Evolutionary conservation across 2,888 invertebrate genomes (phyloP).

Genomic region (Agonopterix heracliana): DNA sequence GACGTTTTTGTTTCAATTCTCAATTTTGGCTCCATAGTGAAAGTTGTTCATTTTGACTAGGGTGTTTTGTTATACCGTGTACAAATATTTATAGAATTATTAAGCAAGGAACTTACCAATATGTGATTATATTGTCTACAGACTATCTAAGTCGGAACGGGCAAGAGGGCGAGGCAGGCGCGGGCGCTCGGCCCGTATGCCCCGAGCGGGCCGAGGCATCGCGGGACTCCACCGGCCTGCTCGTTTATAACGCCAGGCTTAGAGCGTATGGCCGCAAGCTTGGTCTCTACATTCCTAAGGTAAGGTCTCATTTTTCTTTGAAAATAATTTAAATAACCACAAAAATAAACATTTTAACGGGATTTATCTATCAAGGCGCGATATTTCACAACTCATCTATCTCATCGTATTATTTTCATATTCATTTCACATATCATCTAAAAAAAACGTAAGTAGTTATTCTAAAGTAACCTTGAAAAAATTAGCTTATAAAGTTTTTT

Average conservation of each 20-base stretch:
- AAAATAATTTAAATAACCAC: background rate
- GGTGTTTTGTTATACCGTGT: too few relatives aligned
- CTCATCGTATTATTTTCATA: too few relatives aligned
- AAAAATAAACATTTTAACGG: too few relatives aligned
- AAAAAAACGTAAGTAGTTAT: too few relatives aligned
- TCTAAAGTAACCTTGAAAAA: too few relatives aligned
- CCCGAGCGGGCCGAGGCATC: constrained; percentile 9
- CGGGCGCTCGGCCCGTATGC: constrained; percentile 16
- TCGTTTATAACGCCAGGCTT: constrained; percentile 53
- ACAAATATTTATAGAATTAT: background rate
- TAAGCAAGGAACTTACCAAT: background rate
- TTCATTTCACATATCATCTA: too few relatives aligned
- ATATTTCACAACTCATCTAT: too few relatives aligned
- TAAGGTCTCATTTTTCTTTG: too few relatives aligned
- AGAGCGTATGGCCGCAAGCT: constrained; percentile 64
- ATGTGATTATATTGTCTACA: constrained; percentile 23
- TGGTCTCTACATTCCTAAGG: constrained; percentile 70
- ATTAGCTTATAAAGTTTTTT: constrained; percentile 1
- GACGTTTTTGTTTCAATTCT: too few relatives aligned
- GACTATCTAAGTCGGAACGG: constrained; percentile 45
- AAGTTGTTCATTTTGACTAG: too few relatives aligned
- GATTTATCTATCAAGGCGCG: too few relatives aligned
- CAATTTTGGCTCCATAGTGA: too few relatives aligned
- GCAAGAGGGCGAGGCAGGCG: constrained; percentile 25
- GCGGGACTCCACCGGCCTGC: constrained; percentile 33